Percentiles rank a stretch among this genome's conserved stretches.
Evolutionary conservation across 2,888 invertebrate species (phyloP).

Genomic region (Ormyrus pomaceus): DNA sequence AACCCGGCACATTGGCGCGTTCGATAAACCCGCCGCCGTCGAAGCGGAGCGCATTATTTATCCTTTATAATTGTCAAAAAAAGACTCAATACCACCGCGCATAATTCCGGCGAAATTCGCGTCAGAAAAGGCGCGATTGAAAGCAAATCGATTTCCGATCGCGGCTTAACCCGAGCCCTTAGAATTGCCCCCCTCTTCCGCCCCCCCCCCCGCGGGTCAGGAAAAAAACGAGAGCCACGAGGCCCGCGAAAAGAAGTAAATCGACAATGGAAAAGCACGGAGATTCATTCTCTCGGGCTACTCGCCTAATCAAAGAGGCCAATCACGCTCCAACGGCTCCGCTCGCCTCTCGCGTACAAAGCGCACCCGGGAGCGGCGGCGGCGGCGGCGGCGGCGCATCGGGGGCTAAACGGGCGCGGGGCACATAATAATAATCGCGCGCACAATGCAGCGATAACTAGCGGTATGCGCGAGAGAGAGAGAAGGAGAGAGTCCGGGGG

Average conservation of each 20-base stretch:
- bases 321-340: slow-evolving; percentile 29
- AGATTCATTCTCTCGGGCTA: not conserved
- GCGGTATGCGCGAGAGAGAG: not conserved
- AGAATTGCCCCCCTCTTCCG: not conserved
- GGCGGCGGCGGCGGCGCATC: too few species aligned
- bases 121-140: not conserved
- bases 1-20: too few species aligned
- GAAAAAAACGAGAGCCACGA: not conserved
- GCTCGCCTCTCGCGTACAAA: too few species aligned
- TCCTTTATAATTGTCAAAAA: too few species aligned
- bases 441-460: slow-evolving; percentile 13
- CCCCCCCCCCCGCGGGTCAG: not conserved
- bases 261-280: not conserved
- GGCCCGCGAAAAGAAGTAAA: not conserved
- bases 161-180: too few species aligned
- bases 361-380: too few species aligned
- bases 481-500: not conserved
- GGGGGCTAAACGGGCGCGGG: too few species aligned
- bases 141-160: not conserved
- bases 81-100: too few species aligned
- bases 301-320: slow-evolving; percentile 38
- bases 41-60: too few species aligned
- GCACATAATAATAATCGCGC: not conserved
- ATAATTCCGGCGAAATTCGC: not conserved
- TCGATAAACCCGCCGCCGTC: too few species aligned